These are phyloP conservation scores for Conomelus anceps DNA, from an alignment of 2,888 invertebrate genomes.

Conservation along the genomic window DNA sequence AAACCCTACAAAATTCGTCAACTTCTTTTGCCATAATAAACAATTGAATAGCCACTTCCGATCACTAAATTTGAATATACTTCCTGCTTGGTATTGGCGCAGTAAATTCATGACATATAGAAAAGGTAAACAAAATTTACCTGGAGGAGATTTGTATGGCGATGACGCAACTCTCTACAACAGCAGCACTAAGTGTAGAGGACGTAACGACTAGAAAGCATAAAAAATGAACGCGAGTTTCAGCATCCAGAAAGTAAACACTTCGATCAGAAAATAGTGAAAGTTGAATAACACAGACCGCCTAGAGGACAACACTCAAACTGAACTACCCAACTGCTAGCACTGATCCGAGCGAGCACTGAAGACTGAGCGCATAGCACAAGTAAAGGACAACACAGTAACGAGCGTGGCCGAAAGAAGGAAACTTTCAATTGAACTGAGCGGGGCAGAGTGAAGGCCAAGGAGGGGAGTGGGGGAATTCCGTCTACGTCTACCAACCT, in stretches of 20 bases:
- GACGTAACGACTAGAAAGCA: not conserved
- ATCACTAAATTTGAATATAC: not conserved
- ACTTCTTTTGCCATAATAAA: not conserved
- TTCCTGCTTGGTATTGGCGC: not conserved
- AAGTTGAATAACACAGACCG: not conserved
- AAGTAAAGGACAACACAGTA: no score
- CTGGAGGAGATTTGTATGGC: not conserved
- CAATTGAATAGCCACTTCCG: not conserved
- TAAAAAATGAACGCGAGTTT: not conserved
- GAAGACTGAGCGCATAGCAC: not conserved
- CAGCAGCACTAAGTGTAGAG: not conserved
- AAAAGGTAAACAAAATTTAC: not conserved
- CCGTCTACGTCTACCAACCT: not conserved
- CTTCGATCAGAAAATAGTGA: not conserved
- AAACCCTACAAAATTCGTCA: not conserved
- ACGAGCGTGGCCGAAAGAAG: not conserved
- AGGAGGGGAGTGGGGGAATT: not conserved
- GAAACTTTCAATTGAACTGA: not conserved
- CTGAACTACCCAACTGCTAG: not conserved
- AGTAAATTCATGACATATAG: not conserved
- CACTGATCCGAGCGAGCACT: no score
- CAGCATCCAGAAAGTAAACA: not conserved
- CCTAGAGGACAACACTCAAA: not conserved
- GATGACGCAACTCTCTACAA: not conserved
- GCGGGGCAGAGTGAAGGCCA: not conserved